Base-by-base conservation (phyloP, 2,113 vertebrate species). In the Edolisoma coerulescens region DNA sequence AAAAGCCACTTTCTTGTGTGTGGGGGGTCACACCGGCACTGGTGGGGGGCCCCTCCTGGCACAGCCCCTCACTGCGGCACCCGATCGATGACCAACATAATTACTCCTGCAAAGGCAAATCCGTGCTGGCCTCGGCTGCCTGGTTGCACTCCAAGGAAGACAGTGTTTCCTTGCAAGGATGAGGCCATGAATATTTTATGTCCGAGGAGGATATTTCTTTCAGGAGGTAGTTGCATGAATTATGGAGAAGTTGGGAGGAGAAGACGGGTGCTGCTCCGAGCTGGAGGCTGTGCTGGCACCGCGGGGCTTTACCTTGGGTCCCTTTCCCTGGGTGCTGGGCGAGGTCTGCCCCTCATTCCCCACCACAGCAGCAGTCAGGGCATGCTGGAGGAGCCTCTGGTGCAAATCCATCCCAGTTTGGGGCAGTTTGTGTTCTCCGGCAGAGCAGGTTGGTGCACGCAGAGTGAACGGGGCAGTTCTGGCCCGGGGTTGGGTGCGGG, bases 181-280 rank as follows among this genome's bases (percentile, higher is more conserved):
- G 78, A 87, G 87, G 68, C 78, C 75, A 95, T 97, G 92, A 97
- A 97, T 97, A 96, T 97, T 97, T 97, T 41, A 97, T 97, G 59
- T 63, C 84, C 1, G 7, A 92, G 83, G 97, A 97, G 89, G 95
- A 93, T 87, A 90, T 92, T 96, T 96, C 95, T 96, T 97, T 79
- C 76, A 81, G 93, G 81, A 96, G 94, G 79, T 59, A 82, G 89
- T 90, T 68, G 44, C 90, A 96, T 96, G 95, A 97, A 97, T 97
- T 97, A 97, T 97, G 97, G 84, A 97, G 21, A 88, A 70, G 89
- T 84, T 67, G 84, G 90, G 75, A 94, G 91, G 91, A 85, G 84
- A 88, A 64, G 75, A 28, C 0, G 71, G 87, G 80, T 41, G 63
- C 50, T 82, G 35, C 70, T 95, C 87, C 0, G 10, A 33, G 87